Evolutionary conservation across 2,888 invertebrate genomes (phyloP).

Genomic region (Melipona bicolor): DNA sequence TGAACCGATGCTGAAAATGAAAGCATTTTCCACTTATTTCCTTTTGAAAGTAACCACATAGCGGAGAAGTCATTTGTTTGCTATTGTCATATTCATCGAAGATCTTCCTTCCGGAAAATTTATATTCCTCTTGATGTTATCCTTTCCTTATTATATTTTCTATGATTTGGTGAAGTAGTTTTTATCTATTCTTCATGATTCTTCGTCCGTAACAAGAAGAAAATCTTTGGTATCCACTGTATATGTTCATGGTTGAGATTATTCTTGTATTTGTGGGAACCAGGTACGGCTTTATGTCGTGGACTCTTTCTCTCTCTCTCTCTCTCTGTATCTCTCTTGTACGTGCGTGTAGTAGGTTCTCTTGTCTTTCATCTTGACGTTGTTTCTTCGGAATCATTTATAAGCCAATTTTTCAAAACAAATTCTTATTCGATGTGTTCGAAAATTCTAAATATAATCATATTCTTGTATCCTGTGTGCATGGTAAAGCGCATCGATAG

Average conservation of each 20-base stretch:
- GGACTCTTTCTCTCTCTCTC: constrained; percentile 27
- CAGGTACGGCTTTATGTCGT: constrained; percentile 72
- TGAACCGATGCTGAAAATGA: constrained; percentile 20
- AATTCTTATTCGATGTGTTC: constrained; percentile 15
- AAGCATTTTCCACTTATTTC: constrained; percentile 7
- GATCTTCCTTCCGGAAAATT: constrained; percentile 14
- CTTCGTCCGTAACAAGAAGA: constrained; percentile 19
- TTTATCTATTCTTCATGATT: constrained; percentile 22
- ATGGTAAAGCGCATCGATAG: not conserved
- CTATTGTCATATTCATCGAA: not conserved
- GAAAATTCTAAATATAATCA: constrained; percentile 15
- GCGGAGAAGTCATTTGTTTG: constrained; percentile 7
- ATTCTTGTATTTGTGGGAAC: constrained; percentile 71
- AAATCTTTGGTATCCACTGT: constrained; percentile 49
- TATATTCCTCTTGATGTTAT: constrained; percentile 40
- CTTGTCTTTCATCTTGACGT: constrained; percentile 39
- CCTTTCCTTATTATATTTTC: constrained; percentile 32
- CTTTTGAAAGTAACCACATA: not conserved
- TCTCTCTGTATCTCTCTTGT: constrained; percentile 18
- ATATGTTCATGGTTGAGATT: constrained; percentile 45
- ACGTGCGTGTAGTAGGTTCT: constrained; percentile 38
- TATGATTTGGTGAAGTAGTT: constrained; percentile 13
- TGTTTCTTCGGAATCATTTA: constrained; percentile 46
- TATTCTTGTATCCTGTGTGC: constrained; percentile 22
- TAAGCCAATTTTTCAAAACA: constrained; percentile 17